A percentile compares a stretch with the other conserved stretches of the same genome.
Conservation (phyloP, 2,113 vertebrate genomes). For the Canis aureus region DNA sequence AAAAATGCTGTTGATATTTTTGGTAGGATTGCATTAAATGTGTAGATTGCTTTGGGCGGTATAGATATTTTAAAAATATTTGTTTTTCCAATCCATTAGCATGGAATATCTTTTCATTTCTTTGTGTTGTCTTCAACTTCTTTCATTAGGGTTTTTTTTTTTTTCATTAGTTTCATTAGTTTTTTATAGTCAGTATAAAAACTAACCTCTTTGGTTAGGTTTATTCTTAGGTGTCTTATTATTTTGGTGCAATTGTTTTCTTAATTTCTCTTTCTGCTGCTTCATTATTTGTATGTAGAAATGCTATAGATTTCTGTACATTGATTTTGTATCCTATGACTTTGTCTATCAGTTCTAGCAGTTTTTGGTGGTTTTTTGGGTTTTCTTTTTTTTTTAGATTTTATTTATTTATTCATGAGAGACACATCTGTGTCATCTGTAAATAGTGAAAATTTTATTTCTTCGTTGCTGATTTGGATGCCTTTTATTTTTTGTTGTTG, state of each 20-base stretch:
- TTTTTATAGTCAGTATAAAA: too few species aligned
- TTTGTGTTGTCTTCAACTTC: neutral
- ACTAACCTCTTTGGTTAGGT: neutral
- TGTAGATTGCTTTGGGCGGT: neutral
- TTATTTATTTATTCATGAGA: too few species aligned
- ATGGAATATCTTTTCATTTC: neutral
- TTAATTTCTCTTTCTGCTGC: neutral
- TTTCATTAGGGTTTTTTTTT: neutral
- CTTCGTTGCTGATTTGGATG: neutral
- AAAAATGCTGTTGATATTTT: neutral
- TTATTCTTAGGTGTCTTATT: neutral
- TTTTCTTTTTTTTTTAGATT: neutral
- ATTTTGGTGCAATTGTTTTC: neutral
- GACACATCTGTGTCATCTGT: neutral
- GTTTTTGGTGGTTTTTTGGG: neutral
- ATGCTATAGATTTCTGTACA: neutral
- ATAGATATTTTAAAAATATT: neutral
- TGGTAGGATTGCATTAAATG: neutral
- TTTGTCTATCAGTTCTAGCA: neutral
- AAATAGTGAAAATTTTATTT: neutral
- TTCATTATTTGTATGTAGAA: neutral
- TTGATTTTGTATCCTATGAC: neutral
- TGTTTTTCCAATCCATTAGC: neutral
- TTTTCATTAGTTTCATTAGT: too few species aligned
- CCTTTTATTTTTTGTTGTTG: neutral